phyloP scores from a whole-genome alignment of 2,888 invertebrate genomes.

The Aleiodes alternator region DNA sequence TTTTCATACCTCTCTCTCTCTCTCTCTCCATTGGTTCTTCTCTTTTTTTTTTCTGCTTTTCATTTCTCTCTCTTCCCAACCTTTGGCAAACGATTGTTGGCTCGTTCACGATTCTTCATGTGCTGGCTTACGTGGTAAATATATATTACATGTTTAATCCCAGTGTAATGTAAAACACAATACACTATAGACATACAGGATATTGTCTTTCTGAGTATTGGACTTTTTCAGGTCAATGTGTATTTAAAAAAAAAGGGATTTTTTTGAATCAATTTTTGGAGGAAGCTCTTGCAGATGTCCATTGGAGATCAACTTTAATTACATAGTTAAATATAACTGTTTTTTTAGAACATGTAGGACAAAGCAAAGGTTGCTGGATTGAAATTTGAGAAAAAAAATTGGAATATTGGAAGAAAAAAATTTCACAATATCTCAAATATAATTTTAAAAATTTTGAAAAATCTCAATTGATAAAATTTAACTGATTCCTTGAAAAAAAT shows the following conservation, averaged over 20 bases:
- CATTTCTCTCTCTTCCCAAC: too few relatives aligned
- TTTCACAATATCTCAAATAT: too few relatives aligned
- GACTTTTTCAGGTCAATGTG: slow-evolving; percentile 23
- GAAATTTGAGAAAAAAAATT: too few relatives aligned
- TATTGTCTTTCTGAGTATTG: slow-evolving; percentile 14
- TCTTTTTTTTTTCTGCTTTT: slow-evolving; percentile 16
- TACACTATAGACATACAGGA: neutral
- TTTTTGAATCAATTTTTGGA: slow-evolving; percentile 65
- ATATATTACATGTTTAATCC: slow-evolving; percentile 41
- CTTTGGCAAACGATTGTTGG: slow-evolving; percentile 26
- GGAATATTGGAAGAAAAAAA: too few relatives aligned
- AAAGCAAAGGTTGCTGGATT: too few relatives aligned
- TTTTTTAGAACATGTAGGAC: too few relatives aligned
- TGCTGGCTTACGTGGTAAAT: slow-evolving; percentile 23
- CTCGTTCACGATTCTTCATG: slow-evolving; percentile 30
- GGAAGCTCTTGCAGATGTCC: slow-evolving; percentile 37
- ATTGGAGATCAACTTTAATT: neutral
- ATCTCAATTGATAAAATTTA: too few relatives aligned
- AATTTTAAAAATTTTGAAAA: too few relatives aligned
- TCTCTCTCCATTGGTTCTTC: slow-evolving; percentile 15
- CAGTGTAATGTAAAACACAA: slow-evolving; percentile 18
- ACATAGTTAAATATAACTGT: too few relatives aligned
- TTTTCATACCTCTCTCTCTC: slow-evolving; percentile 42
- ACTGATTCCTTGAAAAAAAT: too few relatives aligned
- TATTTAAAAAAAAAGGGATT: slow-evolving; percentile 51